Base-by-base conservation (phyloP, 2,888 invertebrate genomes). In the Harpalus rubripes region DNA sequence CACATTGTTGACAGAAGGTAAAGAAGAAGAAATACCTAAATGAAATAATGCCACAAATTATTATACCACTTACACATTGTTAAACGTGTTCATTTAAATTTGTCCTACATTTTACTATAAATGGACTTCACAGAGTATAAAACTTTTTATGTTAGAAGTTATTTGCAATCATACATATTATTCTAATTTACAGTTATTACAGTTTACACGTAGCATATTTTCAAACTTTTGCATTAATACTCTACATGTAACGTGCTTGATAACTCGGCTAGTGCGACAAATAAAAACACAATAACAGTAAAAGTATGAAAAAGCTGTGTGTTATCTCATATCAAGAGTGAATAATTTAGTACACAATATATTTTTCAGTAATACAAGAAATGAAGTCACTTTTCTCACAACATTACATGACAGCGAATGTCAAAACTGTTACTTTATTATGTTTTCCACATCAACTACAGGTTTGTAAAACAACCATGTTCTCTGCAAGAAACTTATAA, bases 271-370 rank as follows among this genome's bases (percentile, higher is more conserved):
- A 52, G 10, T 12, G 44, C 10, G 59, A 59, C 16, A 59, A 12
- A 59, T 59, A 16, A 59, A 16, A 59, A 59, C 10, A 15, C n/a
- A 16, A 59, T 59, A 59, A 59, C 59, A 59, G n/a, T 15, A 15
- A 52, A 52, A 12, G 44, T 10, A 52, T 6, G 32, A 52, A 52
- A 52, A 12, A 52, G 44, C 44, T 8, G 44, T 32, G 12, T 52
- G 59, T 61, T 8, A 61, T 61, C 59, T 61, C n/a, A 56, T 56
- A 59, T 1, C 59, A 61, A 61, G 18, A 61, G 26, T 76, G 22
- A 76, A 76, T 76, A 76, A 76, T 76, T 76, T 76, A 76, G 76
- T 22, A 44, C 22, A 12, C 18, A 76, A 74, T 76, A 76, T 8
- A 72, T 16, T 72, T 41, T 72, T 72, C 68, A 16, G 68, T 15